Conservation (phyloP, 2,888 invertebrate genomes). For the Drosophila leonis region DNA sequence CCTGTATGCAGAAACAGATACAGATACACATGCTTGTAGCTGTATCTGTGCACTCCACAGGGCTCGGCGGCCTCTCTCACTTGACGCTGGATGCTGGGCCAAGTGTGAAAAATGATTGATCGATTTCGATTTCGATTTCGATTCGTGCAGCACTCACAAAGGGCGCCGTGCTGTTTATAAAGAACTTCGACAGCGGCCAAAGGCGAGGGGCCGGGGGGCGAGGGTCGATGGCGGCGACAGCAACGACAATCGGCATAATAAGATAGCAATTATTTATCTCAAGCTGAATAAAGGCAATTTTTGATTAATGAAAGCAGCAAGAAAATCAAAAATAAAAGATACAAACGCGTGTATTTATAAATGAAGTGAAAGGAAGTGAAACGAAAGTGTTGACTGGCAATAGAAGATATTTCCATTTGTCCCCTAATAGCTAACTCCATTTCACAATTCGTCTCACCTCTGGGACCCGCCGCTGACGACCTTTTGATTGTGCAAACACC, state of each 20-base stretch:
- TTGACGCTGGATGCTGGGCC: constrained; percentile 56
- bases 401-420: constrained; percentile 68
- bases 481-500: constrained; percentile 50
- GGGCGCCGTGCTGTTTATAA: constrained; percentile 74
- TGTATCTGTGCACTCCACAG: constrained; percentile 46
- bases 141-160: constrained; percentile 71
- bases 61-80: constrained; percentile 49
- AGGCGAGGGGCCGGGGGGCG: not conserved
- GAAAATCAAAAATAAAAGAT: constrained; percentile 8
- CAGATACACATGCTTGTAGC: too few relatives aligned
- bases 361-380: constrained; percentile 67
- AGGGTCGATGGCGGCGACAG: constrained; percentile 63
- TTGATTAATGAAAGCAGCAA: constrained; percentile 75
- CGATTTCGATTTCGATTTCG: constrained; percentile 67
- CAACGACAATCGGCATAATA: constrained; percentile 79
- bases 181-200: constrained; percentile 55
- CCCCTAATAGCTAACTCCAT: constrained; percentile 43
- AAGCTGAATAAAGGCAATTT: constrained; percentile 62
- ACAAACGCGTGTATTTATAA: constrained; percentile 4
- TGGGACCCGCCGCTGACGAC: constrained; percentile 35
- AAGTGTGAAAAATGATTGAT: constrained; percentile 79
- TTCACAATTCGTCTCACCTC: constrained; percentile 33
- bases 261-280: constrained; percentile 77
- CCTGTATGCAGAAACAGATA: too few relatives aligned
- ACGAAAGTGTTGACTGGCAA: constrained; percentile 74